Percentiles rank a stretch among this genome's conserved stretches.
These are phyloP conservation scores for Drosophila sturtevanti DNA, from an alignment of 1,140 invertebrate species.

Conservation along the genomic window DNA sequence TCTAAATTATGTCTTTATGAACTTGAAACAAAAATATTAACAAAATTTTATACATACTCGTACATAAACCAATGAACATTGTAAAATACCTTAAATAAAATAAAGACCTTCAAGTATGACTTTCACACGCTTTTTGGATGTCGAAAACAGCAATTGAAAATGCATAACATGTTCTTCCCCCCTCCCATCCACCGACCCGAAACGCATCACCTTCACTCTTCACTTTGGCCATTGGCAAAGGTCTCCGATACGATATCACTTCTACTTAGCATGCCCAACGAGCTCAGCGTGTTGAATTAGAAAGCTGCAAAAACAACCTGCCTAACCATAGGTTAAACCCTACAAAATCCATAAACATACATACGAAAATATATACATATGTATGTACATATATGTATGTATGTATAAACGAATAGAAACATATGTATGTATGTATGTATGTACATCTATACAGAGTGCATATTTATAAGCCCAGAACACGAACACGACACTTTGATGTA, in stretches of 20 bases:
- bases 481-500: conserved; percentile 20
- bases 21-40: no score
- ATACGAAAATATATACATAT: not conserved
- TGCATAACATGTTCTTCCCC: not conserved
- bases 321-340: conserved; percentile 5
- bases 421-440: no score
- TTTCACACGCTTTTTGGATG: not conserved
- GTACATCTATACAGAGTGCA: not conserved
- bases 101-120: not conserved
- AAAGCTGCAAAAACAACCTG: conserved; percentile 11
- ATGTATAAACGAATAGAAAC: no score
- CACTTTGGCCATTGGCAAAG: conserved; percentile 10
- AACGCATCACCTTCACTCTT: conserved; percentile 3
- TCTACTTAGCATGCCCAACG: conserved; percentile 15
- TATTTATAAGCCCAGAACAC: conserved; percentile 20
- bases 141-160: not conserved
- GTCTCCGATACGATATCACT: not conserved
- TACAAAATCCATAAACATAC: not conserved
- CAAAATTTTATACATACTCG: no score
- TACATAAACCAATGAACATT: no score
- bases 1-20: no score
- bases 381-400: no score
- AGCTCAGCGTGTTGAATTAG: not conserved
- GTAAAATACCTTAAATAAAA: no score
- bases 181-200: not conserved